Percentiles rank a stretch among this genome's conserved stretches.
phyloP scores from a whole-genome alignment of 1,140 invertebrate genomes.

The Metaphire vulgaris region DNA sequence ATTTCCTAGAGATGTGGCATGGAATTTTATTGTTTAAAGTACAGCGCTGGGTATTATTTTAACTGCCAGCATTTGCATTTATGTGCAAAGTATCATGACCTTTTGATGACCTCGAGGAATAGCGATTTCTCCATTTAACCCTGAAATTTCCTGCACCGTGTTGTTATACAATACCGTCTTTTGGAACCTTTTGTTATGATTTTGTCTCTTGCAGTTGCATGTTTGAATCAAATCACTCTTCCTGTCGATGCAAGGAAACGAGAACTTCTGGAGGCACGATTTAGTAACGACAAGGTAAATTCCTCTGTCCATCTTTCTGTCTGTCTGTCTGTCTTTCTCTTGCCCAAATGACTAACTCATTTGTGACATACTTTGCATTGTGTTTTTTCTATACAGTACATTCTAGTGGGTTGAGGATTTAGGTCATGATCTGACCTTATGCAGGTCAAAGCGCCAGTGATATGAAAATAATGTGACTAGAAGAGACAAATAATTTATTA shows the following conservation, averaged over 20 bases:
- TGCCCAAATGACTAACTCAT: not conserved
- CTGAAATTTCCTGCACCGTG: not conserved
- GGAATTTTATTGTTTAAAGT: not conserved
- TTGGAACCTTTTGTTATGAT: too few species aligned
- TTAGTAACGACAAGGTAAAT: not conserved
- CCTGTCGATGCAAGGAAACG: constrained; percentile 14
- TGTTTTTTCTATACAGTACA: not conserved
- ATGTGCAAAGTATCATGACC: not conserved
- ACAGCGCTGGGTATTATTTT: not conserved
- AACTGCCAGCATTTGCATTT: not conserved
- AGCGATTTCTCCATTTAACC: not conserved
- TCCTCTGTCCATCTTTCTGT: not conserved
- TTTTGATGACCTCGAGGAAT: too few species aligned
- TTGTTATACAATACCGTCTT: not conserved
- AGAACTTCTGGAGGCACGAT: constrained; percentile 14
- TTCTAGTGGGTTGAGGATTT: not conserved
- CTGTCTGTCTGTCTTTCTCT: not conserved
- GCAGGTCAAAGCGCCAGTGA: too few species aligned
- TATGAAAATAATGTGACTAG: too few species aligned
- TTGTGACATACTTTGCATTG: not conserved
- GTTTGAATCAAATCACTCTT: constrained; percentile 1
- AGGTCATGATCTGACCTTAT: not conserved
- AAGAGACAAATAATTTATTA: too few species aligned
- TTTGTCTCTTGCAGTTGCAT: not conserved
- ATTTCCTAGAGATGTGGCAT: too few species aligned